A percentile compares a stretch with the other conserved stretches of the same genome.
Conservation (phyloP, 2,888 invertebrate species). For the Apamea anceps region DNA sequence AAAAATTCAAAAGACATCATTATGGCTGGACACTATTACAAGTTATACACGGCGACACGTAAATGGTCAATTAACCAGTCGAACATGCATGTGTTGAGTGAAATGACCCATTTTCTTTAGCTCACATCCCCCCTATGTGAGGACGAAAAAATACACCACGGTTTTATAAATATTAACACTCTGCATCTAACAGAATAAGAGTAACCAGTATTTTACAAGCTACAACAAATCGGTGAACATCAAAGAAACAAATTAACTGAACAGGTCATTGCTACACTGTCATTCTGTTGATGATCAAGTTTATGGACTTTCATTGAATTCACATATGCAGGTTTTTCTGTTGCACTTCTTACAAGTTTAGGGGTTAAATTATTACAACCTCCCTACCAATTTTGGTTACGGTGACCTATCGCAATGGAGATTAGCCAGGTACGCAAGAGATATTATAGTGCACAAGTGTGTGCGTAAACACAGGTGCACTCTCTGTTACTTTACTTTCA, state of each 20-base stretch:
- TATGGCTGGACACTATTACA: background rate
- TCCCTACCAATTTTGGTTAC: background rate
- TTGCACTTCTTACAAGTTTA: too few species aligned
- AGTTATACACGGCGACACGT: slow-evolving; percentile 25
- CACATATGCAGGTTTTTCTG: too few species aligned
- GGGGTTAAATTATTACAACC: too few species aligned
- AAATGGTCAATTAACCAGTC: slow-evolving; percentile 37
- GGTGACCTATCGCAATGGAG: background rate
- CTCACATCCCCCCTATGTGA: background rate
- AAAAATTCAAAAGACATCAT: background rate
- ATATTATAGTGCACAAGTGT: too few species aligned
- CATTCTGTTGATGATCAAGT: background rate
- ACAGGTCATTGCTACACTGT: background rate
- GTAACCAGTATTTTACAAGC: background rate
- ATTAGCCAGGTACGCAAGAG: too few species aligned
- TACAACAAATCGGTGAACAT: background rate
- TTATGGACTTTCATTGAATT: too few species aligned
- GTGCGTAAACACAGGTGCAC: too few species aligned
- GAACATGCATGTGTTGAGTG: slow-evolving; percentile 23
- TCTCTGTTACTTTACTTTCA: too few species aligned
- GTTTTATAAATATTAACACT: background rate
- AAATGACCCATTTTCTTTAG: slow-evolving; percentile 45
- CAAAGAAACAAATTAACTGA: background rate
- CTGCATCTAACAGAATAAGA: background rate
- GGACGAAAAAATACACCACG: background rate